Evolutionary conservation across 2,797 vertebrate genomes (phyloP).

Genomic region (Selene dorsalis): DNA sequence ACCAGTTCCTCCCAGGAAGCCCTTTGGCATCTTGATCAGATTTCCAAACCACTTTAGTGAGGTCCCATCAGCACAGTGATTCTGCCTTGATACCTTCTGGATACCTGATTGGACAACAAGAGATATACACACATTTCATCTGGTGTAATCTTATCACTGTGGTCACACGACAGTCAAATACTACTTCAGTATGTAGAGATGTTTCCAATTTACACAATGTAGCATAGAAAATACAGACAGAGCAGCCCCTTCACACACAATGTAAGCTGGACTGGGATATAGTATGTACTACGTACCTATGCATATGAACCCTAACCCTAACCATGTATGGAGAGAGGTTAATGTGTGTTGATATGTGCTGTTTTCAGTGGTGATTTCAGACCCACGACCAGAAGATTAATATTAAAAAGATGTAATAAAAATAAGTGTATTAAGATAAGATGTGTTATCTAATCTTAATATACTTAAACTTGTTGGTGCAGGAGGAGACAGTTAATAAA

Average conservation of each 20-base stretch:
- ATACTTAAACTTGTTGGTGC: not conserved
- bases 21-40: not conserved
- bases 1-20: not conserved
- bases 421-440: too few species aligned
- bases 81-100: not conserved
- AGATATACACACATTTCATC: not conserved
- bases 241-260: not conserved
- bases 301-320: too few species aligned
- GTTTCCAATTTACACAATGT: not conserved
- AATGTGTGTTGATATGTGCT: not conserved
- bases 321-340: not conserved
- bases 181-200: not conserved
- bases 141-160: not conserved
- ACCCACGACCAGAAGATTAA: not conserved
- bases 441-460: not conserved
- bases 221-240: not conserved
- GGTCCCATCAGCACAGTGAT: not conserved
- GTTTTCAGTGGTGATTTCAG: constrained; percentile 15
- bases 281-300: not conserved
- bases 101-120: not conserved
- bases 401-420: not conserved
- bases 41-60: not conserved
- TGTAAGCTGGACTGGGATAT: not conserved
- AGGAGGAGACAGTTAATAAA: not conserved
- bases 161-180: not conserved